These are phyloP conservation scores for Muscicapa adusta DNA, from an alignment of 2,113 vertebrate genomes.

Conservation along the genomic window DNA sequence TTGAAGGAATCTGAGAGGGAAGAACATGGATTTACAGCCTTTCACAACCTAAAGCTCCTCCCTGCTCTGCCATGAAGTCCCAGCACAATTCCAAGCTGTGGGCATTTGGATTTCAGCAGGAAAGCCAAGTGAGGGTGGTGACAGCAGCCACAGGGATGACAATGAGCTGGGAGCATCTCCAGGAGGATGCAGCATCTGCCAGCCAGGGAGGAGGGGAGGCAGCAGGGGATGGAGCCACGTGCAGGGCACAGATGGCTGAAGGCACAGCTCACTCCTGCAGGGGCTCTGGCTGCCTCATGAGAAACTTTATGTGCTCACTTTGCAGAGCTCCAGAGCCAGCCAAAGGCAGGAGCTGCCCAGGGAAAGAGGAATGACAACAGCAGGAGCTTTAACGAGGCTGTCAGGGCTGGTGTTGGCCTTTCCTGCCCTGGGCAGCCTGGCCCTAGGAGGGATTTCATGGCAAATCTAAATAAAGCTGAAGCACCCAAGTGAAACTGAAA, in stretches of 20 bases:
- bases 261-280: not conserved
- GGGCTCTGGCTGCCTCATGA: not conserved
- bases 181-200: not conserved
- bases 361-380: not conserved
- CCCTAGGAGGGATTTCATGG: not conserved
- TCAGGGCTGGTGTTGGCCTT: not conserved
- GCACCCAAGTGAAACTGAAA: not conserved
- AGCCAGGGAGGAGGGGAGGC: not conserved
- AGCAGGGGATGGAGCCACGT: not conserved
- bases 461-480: not conserved
- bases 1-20: not conserved
- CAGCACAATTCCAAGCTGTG: not conserved
- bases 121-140: not conserved
- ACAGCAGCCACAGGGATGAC: not conserved
- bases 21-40: accelerated
- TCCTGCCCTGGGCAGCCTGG: not conserved
- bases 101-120: not conserved
- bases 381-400: not conserved
- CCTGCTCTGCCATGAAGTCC: accelerated
- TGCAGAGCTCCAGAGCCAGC: not conserved
- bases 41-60: not conserved
- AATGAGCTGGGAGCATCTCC: not conserved
- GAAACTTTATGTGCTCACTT: not conserved
- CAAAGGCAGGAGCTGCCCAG: not conserved
- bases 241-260: not conserved